Evolutionary conservation across 2,797 vertebrate genomes (phyloP).

Genomic region (Falco columbarius): DNA sequence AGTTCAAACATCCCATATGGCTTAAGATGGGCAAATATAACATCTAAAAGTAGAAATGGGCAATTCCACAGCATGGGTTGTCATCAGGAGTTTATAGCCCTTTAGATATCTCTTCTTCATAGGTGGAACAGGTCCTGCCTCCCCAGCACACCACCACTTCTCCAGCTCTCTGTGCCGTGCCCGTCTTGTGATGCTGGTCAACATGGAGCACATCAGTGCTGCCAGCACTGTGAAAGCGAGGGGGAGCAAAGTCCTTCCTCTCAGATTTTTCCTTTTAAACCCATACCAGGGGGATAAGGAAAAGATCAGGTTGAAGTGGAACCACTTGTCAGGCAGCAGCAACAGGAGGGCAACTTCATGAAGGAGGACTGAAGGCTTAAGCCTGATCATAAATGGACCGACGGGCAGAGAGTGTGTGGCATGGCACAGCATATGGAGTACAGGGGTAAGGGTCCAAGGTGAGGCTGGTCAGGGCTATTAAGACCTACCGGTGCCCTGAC

Average conservation of each 20-base stretch:
- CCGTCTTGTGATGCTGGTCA: neutral
- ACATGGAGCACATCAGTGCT: accelerated
- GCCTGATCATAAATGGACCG: neutral
- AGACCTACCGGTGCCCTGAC: neutral
- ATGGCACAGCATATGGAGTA: neutral
- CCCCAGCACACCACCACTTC: neutral
- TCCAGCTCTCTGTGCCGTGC: neutral
- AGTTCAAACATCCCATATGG: neutral
- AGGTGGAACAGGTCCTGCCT: neutral
- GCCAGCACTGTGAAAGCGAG: neutral
- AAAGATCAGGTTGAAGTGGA: neutral
- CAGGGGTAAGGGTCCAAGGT: neutral
- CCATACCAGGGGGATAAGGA: neutral
- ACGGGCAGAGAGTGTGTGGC: neutral
- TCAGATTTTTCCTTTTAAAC: neutral
- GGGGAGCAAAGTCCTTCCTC: neutral
- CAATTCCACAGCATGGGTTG: neutral
- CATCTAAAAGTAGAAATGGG: neutral
- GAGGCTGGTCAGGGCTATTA: neutral
- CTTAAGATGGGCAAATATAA: neutral
- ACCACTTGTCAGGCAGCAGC: neutral
- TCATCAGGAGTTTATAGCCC: neutral
- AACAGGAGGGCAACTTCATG: neutral
- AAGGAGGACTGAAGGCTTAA: neutral
- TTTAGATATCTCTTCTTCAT: neutral